These are phyloP conservation scores for Drosophila nr. perissopoda DNA, from an alignment of 2,888 invertebrate genomes.

Conservation along the genomic window DNA sequence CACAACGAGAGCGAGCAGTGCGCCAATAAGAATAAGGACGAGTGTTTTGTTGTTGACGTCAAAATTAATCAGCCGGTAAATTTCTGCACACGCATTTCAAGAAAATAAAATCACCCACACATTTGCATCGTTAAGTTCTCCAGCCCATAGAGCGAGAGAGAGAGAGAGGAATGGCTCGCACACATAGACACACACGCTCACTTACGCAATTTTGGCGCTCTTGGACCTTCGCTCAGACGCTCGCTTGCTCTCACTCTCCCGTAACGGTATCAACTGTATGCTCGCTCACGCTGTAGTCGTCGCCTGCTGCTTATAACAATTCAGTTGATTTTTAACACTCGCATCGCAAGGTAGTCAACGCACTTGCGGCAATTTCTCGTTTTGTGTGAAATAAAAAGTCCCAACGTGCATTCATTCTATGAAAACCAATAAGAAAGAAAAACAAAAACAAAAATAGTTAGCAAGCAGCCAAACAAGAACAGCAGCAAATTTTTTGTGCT, in stretches of 20 bases:
- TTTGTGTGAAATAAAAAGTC: conserved; percentile 22
- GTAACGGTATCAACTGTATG: conserved; percentile 66
- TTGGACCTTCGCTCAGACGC: background rate
- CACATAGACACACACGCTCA: conserved; percentile 29
- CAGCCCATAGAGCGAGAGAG: conserved; percentile 4
- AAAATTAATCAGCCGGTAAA: conserved; percentile 54
- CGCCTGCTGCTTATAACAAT: conserved; percentile 38
- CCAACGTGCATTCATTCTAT: conserved; percentile 30
- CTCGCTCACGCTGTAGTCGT: conserved; percentile 50
- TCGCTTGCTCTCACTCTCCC: conserved; percentile 26
- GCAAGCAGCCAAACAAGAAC: conserved; percentile 19
- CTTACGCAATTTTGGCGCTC: conserved; percentile 52
- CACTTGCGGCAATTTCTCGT: conserved; percentile 31
- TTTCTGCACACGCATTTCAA: conserved; percentile 18
- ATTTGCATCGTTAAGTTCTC: background rate
- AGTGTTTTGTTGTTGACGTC: conserved; percentile 6
- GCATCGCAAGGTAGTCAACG: conserved; percentile 64
- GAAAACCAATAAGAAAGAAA: conserved; percentile 17
- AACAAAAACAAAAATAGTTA: conserved; percentile 11
- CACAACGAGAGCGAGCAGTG: background rate
- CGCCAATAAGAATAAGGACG: conserved; percentile 9
- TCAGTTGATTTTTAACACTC: conserved; percentile 67
- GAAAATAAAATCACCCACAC: conserved; percentile 42
- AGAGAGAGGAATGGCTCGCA: conserved; percentile 13
- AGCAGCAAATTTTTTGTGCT: conserved; percentile 21